These are phyloP conservation scores for Jacana jacana DNA, from an alignment of 2,113 vertebrate genomes.

Conservation along the genomic window DNA sequence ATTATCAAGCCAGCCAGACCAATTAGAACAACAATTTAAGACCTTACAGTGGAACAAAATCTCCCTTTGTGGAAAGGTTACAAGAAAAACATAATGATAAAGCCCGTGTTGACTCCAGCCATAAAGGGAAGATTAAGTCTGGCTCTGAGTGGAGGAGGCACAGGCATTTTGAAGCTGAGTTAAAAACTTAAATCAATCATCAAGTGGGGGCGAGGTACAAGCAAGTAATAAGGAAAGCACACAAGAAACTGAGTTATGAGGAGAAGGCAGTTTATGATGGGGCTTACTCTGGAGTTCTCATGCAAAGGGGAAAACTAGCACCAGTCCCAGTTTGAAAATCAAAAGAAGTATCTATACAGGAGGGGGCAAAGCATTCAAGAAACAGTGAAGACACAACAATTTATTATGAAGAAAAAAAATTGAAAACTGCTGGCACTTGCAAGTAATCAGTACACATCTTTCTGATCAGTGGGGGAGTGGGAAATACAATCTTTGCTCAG, in stretches of 20 bases:
- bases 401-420: not conserved
- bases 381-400: not conserved
- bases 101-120: not conserved
- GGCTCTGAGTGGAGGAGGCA: not conserved
- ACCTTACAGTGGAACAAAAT: conserved; percentile 18
- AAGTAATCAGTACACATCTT: not conserved
- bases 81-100: conserved; percentile 25
- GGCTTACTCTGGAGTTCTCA: not conserved
- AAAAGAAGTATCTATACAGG: not conserved
- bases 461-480: not conserved
- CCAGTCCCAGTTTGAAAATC: not conserved
- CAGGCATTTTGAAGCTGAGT: not conserved
- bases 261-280: not conserved
- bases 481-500: not conserved
- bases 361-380: not conserved
- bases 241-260: not conserved
- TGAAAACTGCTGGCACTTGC: not conserved
- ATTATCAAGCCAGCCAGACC: not conserved
- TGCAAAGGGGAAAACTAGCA: not conserved
- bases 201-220: not conserved
- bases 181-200: conserved; percentile 16
- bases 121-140: conserved; percentile 5
- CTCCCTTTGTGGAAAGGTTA: conserved; percentile 29
- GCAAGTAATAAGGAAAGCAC: not conserved
- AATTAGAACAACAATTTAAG: not conserved